Evolutionary conservation across 2,888 invertebrate species (phyloP).

Genomic region (Shargacucullia verbasci): DNA sequence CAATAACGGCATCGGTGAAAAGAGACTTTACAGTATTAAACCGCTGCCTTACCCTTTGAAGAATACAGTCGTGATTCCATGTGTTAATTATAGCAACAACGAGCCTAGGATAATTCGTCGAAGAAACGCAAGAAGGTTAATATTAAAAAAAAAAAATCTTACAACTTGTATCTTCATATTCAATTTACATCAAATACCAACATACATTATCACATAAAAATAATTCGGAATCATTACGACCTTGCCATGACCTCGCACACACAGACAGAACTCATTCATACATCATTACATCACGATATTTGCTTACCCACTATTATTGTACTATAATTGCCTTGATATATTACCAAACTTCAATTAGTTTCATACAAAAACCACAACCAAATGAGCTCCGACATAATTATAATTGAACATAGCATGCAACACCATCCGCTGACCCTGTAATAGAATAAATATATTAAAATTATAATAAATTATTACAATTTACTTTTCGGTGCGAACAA

Average conservation of each 20-base stretch:
- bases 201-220: too few relatives aligned
- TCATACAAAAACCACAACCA: conserved; percentile 16
- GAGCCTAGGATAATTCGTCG: too few relatives aligned
- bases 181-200: too few relatives aligned
- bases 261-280: conserved; percentile 17
- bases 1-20: too few relatives aligned
- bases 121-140: too few relatives aligned
- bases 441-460: conserved; percentile 42
- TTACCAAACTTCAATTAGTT: conserved; percentile 18
- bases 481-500: conserved; percentile 4
- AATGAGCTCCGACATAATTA: conserved; percentile 16
- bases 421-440: conserved; percentile 35
- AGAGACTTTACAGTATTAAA: too few relatives aligned
- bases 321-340: conserved; percentile 20
- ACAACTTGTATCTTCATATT: too few relatives aligned
- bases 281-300: conserved; percentile 28
- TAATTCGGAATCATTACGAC: conserved; percentile 8
- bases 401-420: conserved; percentile 23
- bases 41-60: too few relatives aligned
- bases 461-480: conserved; percentile 18
- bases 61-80: too few relatives aligned
- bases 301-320: conserved; percentile 25
- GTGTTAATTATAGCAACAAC: too few relatives aligned
- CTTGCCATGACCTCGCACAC: conserved; percentile 16
- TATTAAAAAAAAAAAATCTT: too few relatives aligned